phyloP scores from a whole-genome alignment of 2,113 vertebrate genomes.

The Numida meleagris region DNA sequence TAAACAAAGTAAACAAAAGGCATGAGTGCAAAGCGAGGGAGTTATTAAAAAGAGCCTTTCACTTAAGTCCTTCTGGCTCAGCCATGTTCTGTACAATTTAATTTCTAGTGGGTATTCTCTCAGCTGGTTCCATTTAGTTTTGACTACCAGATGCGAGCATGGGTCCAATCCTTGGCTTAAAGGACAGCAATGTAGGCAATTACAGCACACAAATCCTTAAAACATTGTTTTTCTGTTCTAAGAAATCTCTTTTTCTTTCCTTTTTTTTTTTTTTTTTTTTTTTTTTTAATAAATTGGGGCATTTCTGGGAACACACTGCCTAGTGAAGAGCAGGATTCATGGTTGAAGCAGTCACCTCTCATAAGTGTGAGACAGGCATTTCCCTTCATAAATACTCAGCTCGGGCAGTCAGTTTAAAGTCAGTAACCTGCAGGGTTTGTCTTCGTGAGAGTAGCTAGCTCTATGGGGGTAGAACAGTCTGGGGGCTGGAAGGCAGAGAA shows the following conservation, averaged over 20 bases:
- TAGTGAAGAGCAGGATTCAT: neutral
- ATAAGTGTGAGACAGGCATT: neutral
- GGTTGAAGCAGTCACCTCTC: neutral
- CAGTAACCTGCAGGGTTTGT: neutral
- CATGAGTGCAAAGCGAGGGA: slow-evolving; percentile 53
- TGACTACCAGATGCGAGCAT: slow-evolving; percentile 63
- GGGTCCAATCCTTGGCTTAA: slow-evolving; percentile 55
- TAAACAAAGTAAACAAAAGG: slow-evolving; percentile 70
- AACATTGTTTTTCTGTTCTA: slow-evolving; percentile 34
- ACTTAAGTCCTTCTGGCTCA: slow-evolving; percentile 61
- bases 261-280: neutral
- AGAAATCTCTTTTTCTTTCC: neutral
- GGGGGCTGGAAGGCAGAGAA: neutral
- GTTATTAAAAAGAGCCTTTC: slow-evolving; percentile 65
- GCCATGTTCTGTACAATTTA: slow-evolving; percentile 50
- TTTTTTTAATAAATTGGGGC: neutral
- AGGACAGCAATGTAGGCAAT: slow-evolving; percentile 43
- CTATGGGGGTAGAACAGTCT: neutral
- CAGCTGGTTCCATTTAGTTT: slow-evolving; percentile 63
- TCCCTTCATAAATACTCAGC: neutral
- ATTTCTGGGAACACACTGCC: neutral
- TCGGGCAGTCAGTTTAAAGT: neutral
- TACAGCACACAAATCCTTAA: slow-evolving; percentile 41
- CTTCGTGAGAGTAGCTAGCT: neutral
- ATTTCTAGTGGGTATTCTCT: slow-evolving; percentile 67